Percentiles rank a stretch among this genome's conserved stretches.
Evolutionary conservation across 1,140 invertebrate species (phyloP).

Genomic region (Bombus confusus): DNA sequence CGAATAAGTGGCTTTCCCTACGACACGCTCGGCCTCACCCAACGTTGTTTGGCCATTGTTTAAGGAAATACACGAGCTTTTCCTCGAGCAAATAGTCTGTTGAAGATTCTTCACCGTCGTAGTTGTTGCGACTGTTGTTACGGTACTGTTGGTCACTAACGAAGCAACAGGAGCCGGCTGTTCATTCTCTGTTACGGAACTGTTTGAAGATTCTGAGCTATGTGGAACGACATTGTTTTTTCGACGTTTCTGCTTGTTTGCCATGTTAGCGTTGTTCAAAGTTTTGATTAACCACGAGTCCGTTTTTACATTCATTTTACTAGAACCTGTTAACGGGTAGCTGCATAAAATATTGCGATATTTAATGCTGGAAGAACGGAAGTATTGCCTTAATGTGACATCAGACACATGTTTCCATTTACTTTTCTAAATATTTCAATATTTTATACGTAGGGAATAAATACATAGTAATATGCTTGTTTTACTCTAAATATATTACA

Average conservation of each 20-base stretch:
- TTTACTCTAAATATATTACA: neutral
- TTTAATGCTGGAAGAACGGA: conserved; percentile 50
- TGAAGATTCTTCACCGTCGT: conserved; percentile 35
- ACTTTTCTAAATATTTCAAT: neutral
- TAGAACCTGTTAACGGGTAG: conserved; percentile 61
- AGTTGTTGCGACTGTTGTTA: conserved; percentile 20
- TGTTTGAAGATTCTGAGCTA: conserved; percentile 63
- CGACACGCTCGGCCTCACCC: conserved; percentile 39
- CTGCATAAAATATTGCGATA: conserved; percentile 47
- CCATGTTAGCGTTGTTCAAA: conserved; percentile 71
- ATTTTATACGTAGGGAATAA: neutral
- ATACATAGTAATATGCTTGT: neutral
- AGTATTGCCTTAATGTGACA: neutral
- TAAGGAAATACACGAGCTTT: conserved; percentile 16
- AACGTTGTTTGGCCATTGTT: conserved; percentile 13
- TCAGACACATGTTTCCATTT: neutral
- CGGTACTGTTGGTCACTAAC: neutral
- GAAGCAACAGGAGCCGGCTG: conserved; percentile 6
- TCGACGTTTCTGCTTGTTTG: conserved; percentile 54
- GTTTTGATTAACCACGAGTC: conserved; percentile 79
- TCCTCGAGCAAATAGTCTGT: conserved; percentile 34
- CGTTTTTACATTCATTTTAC: conserved; percentile 74
- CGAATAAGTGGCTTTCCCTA: conserved; percentile 74
- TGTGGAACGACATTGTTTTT: conserved; percentile 28
- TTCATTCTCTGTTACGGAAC: conserved; percentile 58